Conservation (phyloP, 1,140 invertebrate genomes). For the Hyposmocoma kahamanoa region DNA sequence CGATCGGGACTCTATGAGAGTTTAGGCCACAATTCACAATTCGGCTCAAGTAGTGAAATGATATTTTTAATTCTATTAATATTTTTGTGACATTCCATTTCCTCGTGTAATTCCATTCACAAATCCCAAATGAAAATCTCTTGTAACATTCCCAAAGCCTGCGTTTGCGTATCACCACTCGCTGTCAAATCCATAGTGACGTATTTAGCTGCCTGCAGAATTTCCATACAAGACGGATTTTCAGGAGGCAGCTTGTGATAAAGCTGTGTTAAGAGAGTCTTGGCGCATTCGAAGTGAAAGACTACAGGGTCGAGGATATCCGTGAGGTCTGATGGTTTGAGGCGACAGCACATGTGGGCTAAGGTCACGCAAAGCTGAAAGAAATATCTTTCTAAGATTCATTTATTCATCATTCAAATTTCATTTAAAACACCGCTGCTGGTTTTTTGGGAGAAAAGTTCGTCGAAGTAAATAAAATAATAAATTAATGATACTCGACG, state of each 20-base stretch:
- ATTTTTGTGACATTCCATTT: background rate
- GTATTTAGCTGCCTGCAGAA: conserved; percentile 62
- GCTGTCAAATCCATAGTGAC: conserved; percentile 60
- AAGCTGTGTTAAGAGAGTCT: conserved; percentile 50
- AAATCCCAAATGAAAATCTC: conserved; percentile 69
- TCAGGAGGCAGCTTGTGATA: conserved; percentile 59
- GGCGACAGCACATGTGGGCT: conserved; percentile 56
- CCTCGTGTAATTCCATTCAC: conserved; percentile 16
- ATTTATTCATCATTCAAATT: too few relatives aligned
- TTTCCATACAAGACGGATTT: conserved; percentile 52
- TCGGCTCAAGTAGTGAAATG: too few relatives aligned
- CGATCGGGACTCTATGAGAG: too few relatives aligned
- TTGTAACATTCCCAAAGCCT: conserved; percentile 57
- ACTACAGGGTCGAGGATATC: conserved; percentile 59
- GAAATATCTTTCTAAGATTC: too few relatives aligned
- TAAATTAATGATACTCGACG: too few relatives aligned
- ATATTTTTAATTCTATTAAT: too few relatives aligned
- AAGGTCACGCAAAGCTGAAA: conserved; percentile 67
- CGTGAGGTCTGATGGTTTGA: conserved; percentile 46
- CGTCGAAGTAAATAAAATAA: too few relatives aligned
- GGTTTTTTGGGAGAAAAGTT: too few relatives aligned
- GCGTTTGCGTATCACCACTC: conserved; percentile 42
- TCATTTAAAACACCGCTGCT: too few relatives aligned
- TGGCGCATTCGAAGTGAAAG: conserved; percentile 58
- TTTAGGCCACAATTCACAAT: too few relatives aligned